Evolutionary conservation across 2,888 invertebrate species (phyloP).

Genomic region (Itoplectis maculator): DNA sequence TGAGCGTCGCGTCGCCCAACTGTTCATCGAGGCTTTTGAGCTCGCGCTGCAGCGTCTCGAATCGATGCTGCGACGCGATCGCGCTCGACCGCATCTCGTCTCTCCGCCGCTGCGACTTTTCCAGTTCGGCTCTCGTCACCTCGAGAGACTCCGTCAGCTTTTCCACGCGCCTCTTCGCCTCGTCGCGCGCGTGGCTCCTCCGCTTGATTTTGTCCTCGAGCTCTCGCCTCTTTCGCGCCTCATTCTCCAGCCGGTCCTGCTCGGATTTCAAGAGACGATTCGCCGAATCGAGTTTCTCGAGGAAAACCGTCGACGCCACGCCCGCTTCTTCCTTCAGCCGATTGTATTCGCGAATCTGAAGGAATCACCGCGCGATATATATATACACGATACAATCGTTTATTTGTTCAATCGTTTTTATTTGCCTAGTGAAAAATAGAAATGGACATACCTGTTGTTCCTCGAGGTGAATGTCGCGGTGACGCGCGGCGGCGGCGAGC

Average conservation of each 20-base stretch:
- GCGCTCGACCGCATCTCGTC: constrained; percentile 95
- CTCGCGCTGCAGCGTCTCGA: constrained; percentile 93
- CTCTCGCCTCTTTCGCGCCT: constrained; percentile 94
- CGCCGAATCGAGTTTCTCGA: constrained; percentile 97
- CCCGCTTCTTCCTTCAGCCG: constrained; percentile 98
- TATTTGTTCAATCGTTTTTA: no score
- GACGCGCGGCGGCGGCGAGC: no score
- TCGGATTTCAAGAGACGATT: constrained; percentile 99
- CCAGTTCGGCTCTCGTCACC: constrained; percentile 94
- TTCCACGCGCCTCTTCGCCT: constrained; percentile 96
- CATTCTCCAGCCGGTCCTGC: constrained; percentile 97
- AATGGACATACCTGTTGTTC: constrained; percentile 89
- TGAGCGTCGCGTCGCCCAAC: constrained; percentile 97
- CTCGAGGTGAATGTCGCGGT: constrained; percentile 95
- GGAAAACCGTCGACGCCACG: constrained; percentile 95
- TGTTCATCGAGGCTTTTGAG: constrained; percentile 95
- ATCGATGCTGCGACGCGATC: constrained; percentile 93
- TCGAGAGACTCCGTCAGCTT: constrained; percentile 97
- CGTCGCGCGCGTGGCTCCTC: constrained; percentile 96
- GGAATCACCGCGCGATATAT: no score
- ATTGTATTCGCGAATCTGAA: constrained; percentile 92
- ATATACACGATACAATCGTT: no score
- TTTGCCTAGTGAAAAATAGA: no score
- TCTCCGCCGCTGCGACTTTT: constrained; percentile 94
- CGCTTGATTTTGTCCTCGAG: constrained; percentile 95